A percentile compares a stretch with the other conserved stretches of the same genome.
Evolutionary conservation across 2,797 vertebrate genomes (phyloP).

Genomic region (Sebastolobus alascanus): DNA sequence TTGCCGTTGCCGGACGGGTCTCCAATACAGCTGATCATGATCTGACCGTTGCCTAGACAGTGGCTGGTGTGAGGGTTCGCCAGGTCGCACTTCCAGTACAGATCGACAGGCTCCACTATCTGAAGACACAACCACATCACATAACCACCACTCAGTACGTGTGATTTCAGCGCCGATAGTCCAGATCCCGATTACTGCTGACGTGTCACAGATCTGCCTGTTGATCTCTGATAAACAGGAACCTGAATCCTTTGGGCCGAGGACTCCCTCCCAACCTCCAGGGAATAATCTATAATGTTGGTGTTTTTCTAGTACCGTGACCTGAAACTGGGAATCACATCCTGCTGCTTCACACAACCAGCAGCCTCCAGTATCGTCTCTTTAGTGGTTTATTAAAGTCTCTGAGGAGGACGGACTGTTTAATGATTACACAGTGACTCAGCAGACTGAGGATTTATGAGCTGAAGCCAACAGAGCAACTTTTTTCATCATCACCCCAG

Average conservation of each 20-base stretch:
- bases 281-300: no score
- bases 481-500: not conserved
- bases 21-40: constrained; percentile 93
- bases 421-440: constrained; percentile 4
- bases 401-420: not conserved
- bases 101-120: constrained; percentile 89
- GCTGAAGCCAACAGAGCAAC: not conserved
- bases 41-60: constrained; percentile 91
- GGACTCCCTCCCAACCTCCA: no score
- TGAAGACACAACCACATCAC: constrained; percentile 57
- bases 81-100: constrained; percentile 87
- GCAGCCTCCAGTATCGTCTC: no score
- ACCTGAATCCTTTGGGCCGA: no score
- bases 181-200: no score
- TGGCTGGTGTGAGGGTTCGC: constrained; percentile 92
- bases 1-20: constrained; percentile 90
- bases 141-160: not conserved
- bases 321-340: no score
- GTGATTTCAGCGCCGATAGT: no score
- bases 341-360: no score
- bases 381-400: not conserved
- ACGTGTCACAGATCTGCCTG: no score
- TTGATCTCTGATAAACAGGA: no score
- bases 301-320: no score
- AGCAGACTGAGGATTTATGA: not conserved